Base-by-base conservation (phyloP, 2,113 vertebrate species). In the Larimichthys crocea region DNA sequence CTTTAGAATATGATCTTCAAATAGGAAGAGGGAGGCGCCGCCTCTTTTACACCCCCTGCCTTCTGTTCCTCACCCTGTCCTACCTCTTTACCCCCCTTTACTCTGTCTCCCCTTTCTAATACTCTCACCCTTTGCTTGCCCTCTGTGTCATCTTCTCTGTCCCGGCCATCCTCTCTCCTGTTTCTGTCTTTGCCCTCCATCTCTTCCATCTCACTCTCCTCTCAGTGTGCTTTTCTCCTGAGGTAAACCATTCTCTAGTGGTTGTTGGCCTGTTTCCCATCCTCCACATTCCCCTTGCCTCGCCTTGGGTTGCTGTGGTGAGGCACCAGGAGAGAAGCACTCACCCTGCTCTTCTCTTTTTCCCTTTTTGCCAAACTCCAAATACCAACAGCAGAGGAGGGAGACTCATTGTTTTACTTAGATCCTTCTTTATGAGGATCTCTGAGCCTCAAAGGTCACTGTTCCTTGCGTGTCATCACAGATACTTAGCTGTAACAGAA, bases 291-390 rank as follows among this genome's bases (percentile, higher is more conserved):
- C 92, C 82, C 86, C 22, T 52, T 40, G 83, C 66, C 2, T 84
- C 14, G 26, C 72, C 31, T n/a, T 22, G 44, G 73, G 93, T 94
- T 94, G 91, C 91, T 86, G 85, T 89, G 90, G 90, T 81, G 88
- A 92, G 62, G 76, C 80, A 78, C 74, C 80, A 53, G 48, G 82
- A 89, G 88, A 86, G 74, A 69, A 53, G 63, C 52, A 50, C 82
- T 87, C n/a, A 6, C 82, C 83, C 75, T 70, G 67, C 62, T 85
- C 76, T 70, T 86, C 76, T 87, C 48, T 84, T 75, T 66, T 19
- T 78, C 24, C 5, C 44, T 71, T 48, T 35, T 50, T 90, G 53
- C 73, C 73, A 82, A 78, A 71, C 59, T 88, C 63, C 0, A 80
- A 86, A 88, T 90, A 82, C 57, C 86, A 74, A n/a, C 74, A 68